A percentile compares a stretch with the other conserved stretches of the same genome.
phyloP scores from a whole-genome alignment of 1,140 invertebrate genomes.

The Aricia agestis region DNA sequence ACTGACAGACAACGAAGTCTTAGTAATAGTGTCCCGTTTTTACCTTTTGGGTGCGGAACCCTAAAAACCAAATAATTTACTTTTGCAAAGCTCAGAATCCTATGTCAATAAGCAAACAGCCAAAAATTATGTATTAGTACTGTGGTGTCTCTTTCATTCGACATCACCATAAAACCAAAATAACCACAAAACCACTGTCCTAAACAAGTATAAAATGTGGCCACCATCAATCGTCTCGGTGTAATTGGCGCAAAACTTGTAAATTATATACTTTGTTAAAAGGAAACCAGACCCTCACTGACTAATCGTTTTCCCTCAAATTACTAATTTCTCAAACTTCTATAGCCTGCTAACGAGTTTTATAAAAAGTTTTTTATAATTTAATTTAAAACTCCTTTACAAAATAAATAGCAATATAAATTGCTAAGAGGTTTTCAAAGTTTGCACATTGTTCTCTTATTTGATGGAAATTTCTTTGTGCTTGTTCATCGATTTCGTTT shows the following conservation, averaged over 20 bases:
- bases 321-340: conserved; percentile 9
- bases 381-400: not conserved
- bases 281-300: conserved; percentile 5
- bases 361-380: conserved; percentile 2
- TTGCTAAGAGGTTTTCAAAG: conserved; percentile 1
- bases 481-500: not conserved
- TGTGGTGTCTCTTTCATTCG: too few relatives aligned
- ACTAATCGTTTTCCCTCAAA: conserved; percentile 13
- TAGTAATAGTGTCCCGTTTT: too few relatives aligned
- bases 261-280: conserved; percentile 12
- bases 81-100: too few relatives aligned
- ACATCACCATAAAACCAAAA: too few relatives aligned
- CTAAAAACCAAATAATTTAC: too few relatives aligned
- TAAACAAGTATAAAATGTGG: not conserved
- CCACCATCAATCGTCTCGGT: not conserved
- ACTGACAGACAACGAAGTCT: too few relatives aligned
- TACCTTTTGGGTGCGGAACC: too few relatives aligned
- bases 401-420: not conserved
- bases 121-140: too few relatives aligned
- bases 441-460: not conserved
- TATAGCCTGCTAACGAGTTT: not conserved
- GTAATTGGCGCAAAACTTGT: conserved; percentile 1
- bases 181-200: not conserved
- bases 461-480: not conserved
- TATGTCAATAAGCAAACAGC: too few relatives aligned